Evolutionary conservation across 2,888 invertebrate species (phyloP).

Genomic region (Acholoe squamosa): DNA sequence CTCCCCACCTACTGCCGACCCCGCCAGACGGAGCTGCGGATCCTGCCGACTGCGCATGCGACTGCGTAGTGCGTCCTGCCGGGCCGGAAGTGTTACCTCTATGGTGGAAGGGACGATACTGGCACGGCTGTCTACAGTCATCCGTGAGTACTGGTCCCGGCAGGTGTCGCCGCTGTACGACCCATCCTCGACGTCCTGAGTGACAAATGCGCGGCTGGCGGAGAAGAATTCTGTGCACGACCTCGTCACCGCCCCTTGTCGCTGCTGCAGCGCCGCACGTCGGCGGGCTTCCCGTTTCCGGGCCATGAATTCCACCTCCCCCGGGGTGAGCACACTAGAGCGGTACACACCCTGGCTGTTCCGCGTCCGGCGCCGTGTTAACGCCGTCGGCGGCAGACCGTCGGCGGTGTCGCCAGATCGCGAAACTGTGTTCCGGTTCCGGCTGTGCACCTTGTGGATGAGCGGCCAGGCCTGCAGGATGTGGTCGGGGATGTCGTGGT

Average conservation of each 20-base stretch:
- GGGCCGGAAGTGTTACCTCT: constrained; percentile 45
- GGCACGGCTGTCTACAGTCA: constrained; percentile 3
- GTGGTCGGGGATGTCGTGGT: constrained; percentile 51
- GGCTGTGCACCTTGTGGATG: constrained; percentile 42
- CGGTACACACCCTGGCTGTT: constrained; percentile 31
- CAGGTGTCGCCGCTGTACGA: background rate
- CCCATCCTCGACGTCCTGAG: background rate
- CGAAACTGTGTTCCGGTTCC: too few species aligned
- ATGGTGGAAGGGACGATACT: constrained; percentile 40
- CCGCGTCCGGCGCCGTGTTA: constrained; percentile 16
- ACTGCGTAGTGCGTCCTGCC: background rate
- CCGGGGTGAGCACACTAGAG: constrained; percentile 53
- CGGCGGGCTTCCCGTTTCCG: constrained; percentile 23
- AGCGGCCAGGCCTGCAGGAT: constrained; percentile 52
- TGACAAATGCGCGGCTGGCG: background rate
- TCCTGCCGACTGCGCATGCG: background rate
- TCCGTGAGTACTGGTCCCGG: background rate
- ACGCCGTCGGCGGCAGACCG: background rate
- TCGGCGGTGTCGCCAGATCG: background rate
- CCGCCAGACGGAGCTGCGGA: too few species aligned
- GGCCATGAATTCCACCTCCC: constrained; percentile 55
- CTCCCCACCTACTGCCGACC: background rate
- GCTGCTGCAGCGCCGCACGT: background rate
- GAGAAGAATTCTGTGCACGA: background rate
- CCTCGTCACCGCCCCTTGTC: background rate